Evolutionary conservation across 2,113 vertebrate species (phyloP), one percentile per base, ranked within the genome.

Genomic region (Burhinus oedicnemus): DNA sequence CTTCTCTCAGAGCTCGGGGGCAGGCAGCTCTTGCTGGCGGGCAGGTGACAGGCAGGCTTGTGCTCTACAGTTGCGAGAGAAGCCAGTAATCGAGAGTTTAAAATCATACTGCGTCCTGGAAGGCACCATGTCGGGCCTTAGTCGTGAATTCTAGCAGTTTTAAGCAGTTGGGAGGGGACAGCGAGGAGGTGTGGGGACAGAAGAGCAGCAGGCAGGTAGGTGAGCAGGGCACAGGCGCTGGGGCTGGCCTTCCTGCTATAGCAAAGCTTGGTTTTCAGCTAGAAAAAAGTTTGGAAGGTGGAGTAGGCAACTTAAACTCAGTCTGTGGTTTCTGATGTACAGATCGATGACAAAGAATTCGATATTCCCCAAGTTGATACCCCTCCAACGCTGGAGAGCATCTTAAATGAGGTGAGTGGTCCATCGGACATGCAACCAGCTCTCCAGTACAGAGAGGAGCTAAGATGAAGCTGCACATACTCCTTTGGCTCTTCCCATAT

Each of bases 351-450:
- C 96, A 99, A 99, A 93, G 99, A 99, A 92, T 99, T 99, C 32
- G 99, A 99, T 96, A 99, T 99, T 96, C 99, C 99, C 95, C 99
- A 99, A 96, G 99, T 99, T 78, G 99, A 99, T 97, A 99, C 99
- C 4, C 99, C 99, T 64, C 99, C 99, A 38, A 99, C 99, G 2
- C 97, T 99, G 93, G 99, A 99, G 96, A 99, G 99, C 98, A 99
- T 99, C 96, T 97, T 99, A 11, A 99, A 99, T 79, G 99, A 99
- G 98, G 99, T 99, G 74, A 97, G 98, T 71, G 45, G 11, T 7
- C 34, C 3, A 0, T 25, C 0, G 0, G 19, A 2, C 3, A 0
- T 3, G 17, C 45, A n/a, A 3, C 25, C 22, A 13, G 30, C 54
- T 62, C 54, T 62, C 29, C 27, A 6, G 0, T 5, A 3, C n/a